phyloP scores from a whole-genome alignment of 2,113 vertebrate genomes.

The Sterna hirundo region DNA sequence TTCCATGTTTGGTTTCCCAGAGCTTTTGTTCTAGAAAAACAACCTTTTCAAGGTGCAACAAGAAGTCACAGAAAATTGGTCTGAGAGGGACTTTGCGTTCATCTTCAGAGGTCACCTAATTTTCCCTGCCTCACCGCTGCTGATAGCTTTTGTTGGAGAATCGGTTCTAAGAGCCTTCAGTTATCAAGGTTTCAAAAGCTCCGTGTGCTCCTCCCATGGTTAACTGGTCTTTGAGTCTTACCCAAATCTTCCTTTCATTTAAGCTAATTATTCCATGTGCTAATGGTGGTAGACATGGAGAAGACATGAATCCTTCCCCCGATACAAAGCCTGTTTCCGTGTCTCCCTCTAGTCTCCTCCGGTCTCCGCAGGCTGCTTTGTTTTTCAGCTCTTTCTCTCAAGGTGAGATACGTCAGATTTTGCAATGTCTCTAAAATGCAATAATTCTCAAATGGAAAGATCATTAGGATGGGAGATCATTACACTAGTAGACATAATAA shows the following conservation, averaged over 20 bases:
- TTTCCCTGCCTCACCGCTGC: background rate
- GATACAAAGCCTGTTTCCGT: fast-evolving
- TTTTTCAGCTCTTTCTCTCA: background rate
- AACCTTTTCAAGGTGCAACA: background rate
- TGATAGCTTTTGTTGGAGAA: background rate
- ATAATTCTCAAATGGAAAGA: background rate
- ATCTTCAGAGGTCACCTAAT: background rate
- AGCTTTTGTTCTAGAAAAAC: background rate
- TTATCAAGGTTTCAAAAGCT: background rate
- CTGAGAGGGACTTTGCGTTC: background rate
- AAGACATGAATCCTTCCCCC: background rate
- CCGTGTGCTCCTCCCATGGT: background rate
- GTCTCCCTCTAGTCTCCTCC: background rate
- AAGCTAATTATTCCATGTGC: background rate
- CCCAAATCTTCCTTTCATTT: background rate
- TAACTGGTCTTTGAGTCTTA: background rate
- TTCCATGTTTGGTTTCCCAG: background rate
- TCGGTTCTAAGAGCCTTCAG: background rate
- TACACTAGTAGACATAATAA: background rate
- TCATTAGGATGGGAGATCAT: background rate
- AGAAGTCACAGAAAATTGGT: background rate
- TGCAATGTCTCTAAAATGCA: background rate
- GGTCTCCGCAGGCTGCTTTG: fast-evolving
- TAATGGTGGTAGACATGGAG: background rate
- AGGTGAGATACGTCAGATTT: background rate